A percentile compares a stretch with the other conserved stretches of the same genome.
phyloP scores from a whole-genome alignment of 2,113 vertebrate species.

The Camelus dromedarius region DNA sequence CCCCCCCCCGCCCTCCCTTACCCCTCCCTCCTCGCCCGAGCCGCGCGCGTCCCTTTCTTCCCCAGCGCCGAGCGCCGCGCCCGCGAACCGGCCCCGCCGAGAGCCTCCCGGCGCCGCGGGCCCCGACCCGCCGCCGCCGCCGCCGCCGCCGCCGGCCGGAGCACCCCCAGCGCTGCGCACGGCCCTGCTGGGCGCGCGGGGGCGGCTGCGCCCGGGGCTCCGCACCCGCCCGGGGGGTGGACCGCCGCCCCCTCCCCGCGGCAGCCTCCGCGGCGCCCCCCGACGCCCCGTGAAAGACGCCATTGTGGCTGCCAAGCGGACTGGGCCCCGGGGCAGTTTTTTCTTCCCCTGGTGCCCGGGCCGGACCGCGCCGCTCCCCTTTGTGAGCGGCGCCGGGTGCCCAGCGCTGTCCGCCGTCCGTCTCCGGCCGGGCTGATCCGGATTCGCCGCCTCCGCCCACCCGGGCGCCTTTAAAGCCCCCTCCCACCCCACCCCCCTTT shows the following conservation, averaged over 20 bases:
- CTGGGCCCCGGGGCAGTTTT: slow-evolving; percentile 84
- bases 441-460: slow-evolving; percentile 68
- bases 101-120: background rate
- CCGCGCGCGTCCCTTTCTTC: slow-evolving; percentile 60
- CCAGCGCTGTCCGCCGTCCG: background rate
- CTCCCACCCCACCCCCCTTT: slow-evolving; percentile 50
- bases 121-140: background rate
- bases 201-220: background rate
- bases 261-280: slow-evolving; percentile 61
- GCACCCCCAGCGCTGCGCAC: background rate
- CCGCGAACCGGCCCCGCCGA: background rate
- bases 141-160: background rate
- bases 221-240: background rate
- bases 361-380: slow-evolving; percentile 35
- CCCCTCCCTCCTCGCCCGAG: background rate
- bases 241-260: background rate
- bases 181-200: background rate
- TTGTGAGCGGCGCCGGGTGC: slow-evolving; percentile 62
- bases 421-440: slow-evolving; percentile 10
- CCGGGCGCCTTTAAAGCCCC: slow-evolving; percentile 75
- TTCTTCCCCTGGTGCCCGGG: background rate
- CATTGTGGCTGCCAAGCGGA: slow-evolving; percentile 89
- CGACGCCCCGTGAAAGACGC: slow-evolving; percentile 87
- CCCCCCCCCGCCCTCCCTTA: background rate
- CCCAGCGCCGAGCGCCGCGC: background rate